These are phyloP conservation scores for Noctilio leporinus DNA, from an alignment of 2,113 vertebrate genomes.

Conservation along the genomic window DNA sequence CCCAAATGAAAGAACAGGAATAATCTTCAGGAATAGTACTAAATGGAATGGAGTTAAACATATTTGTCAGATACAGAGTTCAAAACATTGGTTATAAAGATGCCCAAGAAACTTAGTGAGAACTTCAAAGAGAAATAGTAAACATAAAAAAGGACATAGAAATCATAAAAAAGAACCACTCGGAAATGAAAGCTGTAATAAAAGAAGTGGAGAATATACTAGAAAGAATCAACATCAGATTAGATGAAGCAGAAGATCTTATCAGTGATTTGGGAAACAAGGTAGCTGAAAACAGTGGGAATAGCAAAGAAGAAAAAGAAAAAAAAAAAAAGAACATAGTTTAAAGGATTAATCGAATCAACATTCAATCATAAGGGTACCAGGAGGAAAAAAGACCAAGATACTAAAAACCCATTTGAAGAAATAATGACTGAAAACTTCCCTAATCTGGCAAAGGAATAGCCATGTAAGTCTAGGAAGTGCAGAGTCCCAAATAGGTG, in stretches of 20 bases:
- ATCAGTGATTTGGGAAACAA: background rate
- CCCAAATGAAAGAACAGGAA: background rate
- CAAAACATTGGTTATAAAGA: background rate
- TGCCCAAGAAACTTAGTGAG: background rate
- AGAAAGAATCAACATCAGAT: background rate
- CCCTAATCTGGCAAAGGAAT: background rate
- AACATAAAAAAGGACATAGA: background rate
- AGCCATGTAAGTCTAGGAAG: background rate
- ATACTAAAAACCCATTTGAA: background rate
- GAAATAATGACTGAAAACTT: background rate
- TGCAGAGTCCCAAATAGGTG: background rate
- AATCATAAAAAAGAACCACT: background rate
- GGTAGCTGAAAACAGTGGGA: background rate
- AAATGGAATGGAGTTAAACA: background rate
- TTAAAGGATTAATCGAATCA: background rate
- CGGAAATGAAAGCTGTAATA: background rate
- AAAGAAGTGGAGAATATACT: background rate
- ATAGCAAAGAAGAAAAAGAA: background rate
- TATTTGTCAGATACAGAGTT: background rate
- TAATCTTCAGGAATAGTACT: background rate
- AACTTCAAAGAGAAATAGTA: background rate
- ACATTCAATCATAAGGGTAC: background rate
- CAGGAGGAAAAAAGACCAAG: background rate
- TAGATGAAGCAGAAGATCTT: background rate
- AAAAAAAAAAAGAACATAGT: background rate